Evolutionary conservation across 2,797 vertebrate genomes (phyloP), one percentile per base, ranked within the genome.

Genomic region (Labroides dimidiatus): DNA sequence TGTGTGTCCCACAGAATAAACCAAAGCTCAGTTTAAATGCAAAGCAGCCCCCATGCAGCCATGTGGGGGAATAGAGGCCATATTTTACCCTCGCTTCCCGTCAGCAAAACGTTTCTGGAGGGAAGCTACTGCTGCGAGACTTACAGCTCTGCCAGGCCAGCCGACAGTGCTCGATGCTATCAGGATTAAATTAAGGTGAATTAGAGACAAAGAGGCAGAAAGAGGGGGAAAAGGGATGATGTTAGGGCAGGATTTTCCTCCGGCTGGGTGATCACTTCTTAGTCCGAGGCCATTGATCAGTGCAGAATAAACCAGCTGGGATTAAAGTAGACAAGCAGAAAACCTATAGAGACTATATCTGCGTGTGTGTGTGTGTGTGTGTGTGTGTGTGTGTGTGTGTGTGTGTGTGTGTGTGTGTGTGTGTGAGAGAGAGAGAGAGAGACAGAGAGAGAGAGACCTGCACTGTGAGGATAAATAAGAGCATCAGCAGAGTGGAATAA

Each of bases 161-260:
- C 58, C 77, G 92, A 92, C 93, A 93, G 85, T 76, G 70, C 80
- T 76, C 53, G 93, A 95, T 95, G 91, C 88, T 95, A 95, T 94
- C 94, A 75, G 77, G 77, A 88, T 90, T 93, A 92, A 94, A 94
- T 94, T 93, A 94, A 93, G 92, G 91, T 93, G 93, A 94, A 94
- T 94, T 94, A 93, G 92, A 94, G 86, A 91, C 91, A 87, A 89
- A 87, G 84, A 84, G 74, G 80, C 73, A 84, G 85, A 84, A 88
- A 83, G 79, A 84, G 72, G 83, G 76, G 89, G 85, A 85, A 91
- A 93, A 93, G 88, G 90, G 91, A 92, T 89, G 91, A 92, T 91
- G 87, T 87, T 91, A 80, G 88, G 80, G 86, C 87, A 90, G 84
- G 88, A 86, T 81, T 93, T 92, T 92, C 85, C 77, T 70, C 73